A percentile compares a stretch with the other conserved stretches of the same genome.
phyloP scores from a whole-genome alignment of 2,888 invertebrate species.

The Mesorhabditis sp. region DNA sequence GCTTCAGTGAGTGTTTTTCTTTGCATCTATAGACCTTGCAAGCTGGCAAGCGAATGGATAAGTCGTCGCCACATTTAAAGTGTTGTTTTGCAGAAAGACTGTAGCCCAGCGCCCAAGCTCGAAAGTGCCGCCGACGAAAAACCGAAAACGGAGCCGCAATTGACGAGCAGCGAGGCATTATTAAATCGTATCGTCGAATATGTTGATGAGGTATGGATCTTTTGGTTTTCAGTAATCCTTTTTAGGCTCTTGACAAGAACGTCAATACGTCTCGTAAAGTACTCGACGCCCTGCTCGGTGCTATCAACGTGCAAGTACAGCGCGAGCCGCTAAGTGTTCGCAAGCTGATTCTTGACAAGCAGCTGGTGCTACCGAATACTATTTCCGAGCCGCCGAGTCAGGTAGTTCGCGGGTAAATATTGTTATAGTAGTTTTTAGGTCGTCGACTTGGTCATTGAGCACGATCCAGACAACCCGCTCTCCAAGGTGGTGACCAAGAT shows the following conservation, averaged over 20 bases:
- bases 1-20: not conserved
- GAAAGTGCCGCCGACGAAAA: too few relatives aligned
- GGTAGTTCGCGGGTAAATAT: conserved; percentile 15
- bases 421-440: conserved; percentile 21
- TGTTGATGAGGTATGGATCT: conserved; percentile 21
- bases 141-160: conserved; percentile 31
- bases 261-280: conserved; percentile 44
- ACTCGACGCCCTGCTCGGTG: conserved; percentile 48
- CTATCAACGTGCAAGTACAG: conserved; percentile 52
- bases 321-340: conserved; percentile 50
- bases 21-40: not conserved
- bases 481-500: conserved; percentile 43
- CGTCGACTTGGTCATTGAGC: conserved; percentile 54
- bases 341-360: conserved; percentile 53
- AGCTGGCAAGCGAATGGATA: too few relatives aligned
- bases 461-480: conserved; percentile 50
- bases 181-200: conserved; percentile 46
- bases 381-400: conserved; percentile 55
- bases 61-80: too few relatives aligned
- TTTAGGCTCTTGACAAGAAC: conserved; percentile 30
- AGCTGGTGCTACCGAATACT: conserved; percentile 54
- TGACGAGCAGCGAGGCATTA: conserved; percentile 37
- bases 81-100: too few relatives aligned
- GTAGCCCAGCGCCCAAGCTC: too few relatives aligned
- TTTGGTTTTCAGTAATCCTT: conserved; percentile 1